These are phyloP conservation scores for Psilopogon haemacephalus DNA, from an alignment of 2,113 vertebrate species.

Conservation along the genomic window DNA sequence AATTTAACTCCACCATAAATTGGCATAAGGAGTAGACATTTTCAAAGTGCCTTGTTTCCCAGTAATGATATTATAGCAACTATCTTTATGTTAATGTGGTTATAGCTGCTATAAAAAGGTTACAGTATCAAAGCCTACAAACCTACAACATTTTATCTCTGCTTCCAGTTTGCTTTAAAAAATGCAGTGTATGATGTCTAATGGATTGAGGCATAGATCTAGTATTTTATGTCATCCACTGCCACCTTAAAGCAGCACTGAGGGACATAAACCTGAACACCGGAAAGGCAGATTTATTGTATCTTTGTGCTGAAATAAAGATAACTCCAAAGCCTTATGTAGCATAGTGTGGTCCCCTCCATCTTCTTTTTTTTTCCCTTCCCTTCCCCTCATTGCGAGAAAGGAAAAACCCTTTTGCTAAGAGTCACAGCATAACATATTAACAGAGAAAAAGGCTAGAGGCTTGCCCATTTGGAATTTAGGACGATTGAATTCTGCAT, in stretches of 20 bases:
- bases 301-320: constrained; percentile 43
- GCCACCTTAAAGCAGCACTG: constrained; percentile 18
- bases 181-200: constrained; percentile 8
- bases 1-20: not conserved
- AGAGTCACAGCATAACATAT: not conserved
- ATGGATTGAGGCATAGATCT: constrained; percentile 26
- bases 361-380: not conserved
- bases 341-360: not conserved
- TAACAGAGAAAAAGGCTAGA: not conserved
- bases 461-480: not conserved
- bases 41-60: not conserved
- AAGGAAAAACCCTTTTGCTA: not conserved
- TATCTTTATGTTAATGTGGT: constrained; percentile 9
- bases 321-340: not conserved
- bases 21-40: not conserved
- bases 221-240: constrained; percentile 44
- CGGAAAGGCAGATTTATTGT: not conserved
- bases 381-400: not conserved
- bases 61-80: not conserved
- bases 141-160: constrained; percentile 48
- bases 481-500: not conserved
- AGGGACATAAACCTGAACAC: constrained; percentile 29
- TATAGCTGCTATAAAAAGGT: constrained; percentile 17
- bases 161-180: constrained; percentile 63
- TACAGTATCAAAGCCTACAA: constrained; percentile 18